These are phyloP conservation scores for Pomacea canaliculata DNA, from an alignment of 2,888 invertebrate species.

Conservation along the genomic window DNA sequence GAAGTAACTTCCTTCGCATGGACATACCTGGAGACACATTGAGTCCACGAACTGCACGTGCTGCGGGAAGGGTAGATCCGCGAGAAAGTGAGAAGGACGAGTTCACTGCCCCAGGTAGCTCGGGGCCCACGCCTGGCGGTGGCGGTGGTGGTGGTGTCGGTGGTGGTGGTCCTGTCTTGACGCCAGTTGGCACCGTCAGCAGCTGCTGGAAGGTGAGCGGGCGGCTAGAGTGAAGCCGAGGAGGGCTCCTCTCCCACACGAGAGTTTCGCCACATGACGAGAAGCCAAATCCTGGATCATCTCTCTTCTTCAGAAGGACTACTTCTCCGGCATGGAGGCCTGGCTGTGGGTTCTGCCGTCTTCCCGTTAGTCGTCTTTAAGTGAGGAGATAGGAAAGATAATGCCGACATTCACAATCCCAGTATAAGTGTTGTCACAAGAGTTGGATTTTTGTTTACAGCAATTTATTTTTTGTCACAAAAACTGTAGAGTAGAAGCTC, in stretches of 20 bases:
- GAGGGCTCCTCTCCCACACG: neutral
- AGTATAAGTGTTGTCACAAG: too few relatives aligned
- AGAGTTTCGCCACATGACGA: neutral
- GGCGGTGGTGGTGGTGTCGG: too few relatives aligned
- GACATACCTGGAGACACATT: constrained; percentile 33
- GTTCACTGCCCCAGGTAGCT: neutral
- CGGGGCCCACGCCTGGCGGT: neutral
- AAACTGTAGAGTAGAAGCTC: too few relatives aligned
- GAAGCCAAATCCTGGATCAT: neutral
- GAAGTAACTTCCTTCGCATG: constrained; percentile 40
- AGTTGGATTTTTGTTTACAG: too few relatives aligned
- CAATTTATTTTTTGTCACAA: too few relatives aligned
- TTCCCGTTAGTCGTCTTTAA: too few relatives aligned
- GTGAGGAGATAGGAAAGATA: too few relatives aligned
- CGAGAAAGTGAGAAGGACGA: neutral
- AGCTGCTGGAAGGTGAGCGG: neutral
- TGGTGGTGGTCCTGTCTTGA: neutral
- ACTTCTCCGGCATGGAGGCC: too few relatives aligned
- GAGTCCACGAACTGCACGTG: constrained; percentile 14
- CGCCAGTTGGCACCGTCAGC: neutral
- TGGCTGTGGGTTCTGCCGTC: too few relatives aligned
- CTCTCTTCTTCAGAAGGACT: too few relatives aligned
- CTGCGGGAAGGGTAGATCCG: constrained; percentile 1
- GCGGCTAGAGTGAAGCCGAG: neutral
- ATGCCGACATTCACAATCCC: too few relatives aligned